Base-by-base conservation (phyloP, 2,888 invertebrate genomes). In the Pharmacophagus antenor region DNA sequence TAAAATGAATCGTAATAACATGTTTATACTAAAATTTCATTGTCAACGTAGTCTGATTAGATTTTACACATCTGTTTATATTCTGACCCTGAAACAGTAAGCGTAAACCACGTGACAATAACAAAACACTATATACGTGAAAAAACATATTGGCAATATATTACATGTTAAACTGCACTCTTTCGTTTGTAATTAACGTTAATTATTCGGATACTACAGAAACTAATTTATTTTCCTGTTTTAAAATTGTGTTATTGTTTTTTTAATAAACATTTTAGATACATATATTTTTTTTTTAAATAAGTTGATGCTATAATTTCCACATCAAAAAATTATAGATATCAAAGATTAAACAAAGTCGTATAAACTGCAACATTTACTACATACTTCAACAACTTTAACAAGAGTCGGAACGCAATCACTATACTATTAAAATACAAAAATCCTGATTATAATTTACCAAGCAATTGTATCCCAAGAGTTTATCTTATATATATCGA, bases 101-200 rank as follows among this genome's bases (percentile, higher is more conserved):
- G 63, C 52, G 65, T 65, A 50, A 61, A 62, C 68, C 76, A 81
- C 76, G 78, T 79, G 78, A 82, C 67, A 68, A 73, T 67, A 82
- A 80, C 77, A 81, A 79, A 73, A 70, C 66, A 55, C 20, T 20
- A 55, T 48, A 56, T 42, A 27, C 17, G 52, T 52, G 56, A 20
- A 27, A 51, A 57, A 56, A 56, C 42, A 3, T 42, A 42, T 17
- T 17, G 10, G 15, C 31, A 3, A 15, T 7, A 31, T 31, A 27
- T 15, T 31, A 31, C 10, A 31, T 12, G 12, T 15, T 31, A 31
- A 31, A 12, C 10, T 31, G 15, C 10, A 31, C 31, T 31, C 10
- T 15, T 31, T 15, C 15, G 10, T 31, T 31, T 8, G 7, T 31
- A 15, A 10, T 3, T 31, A 31, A 31, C 10, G 31, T 15, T 12